Evolutionary conservation across 2,113 vertebrate genomes (phyloP).

Genomic region (Pelodiscus sinensis): DNA sequence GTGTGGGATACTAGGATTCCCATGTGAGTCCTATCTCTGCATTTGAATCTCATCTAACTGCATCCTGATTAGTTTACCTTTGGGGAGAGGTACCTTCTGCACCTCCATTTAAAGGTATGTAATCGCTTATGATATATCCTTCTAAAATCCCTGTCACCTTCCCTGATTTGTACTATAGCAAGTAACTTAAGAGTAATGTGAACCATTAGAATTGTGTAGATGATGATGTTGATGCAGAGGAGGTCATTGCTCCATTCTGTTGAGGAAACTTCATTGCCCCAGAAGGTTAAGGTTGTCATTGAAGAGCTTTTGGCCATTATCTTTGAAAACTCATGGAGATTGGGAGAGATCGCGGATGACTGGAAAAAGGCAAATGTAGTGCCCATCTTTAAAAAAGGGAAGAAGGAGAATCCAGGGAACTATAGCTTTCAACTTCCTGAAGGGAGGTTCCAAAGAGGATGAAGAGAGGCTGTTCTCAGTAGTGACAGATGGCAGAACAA

Average conservation of each 20-base stretch:
- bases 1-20: background rate
- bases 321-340: too few relatives aligned
- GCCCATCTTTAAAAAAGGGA: too few relatives aligned
- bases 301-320: too few relatives aligned
- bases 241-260: background rate
- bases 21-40: background rate
- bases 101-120: background rate
- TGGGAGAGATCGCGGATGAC: too few relatives aligned
- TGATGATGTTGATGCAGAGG: background rate
- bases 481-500: too few relatives aligned
- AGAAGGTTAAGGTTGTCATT: too few relatives aligned
- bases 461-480: too few relatives aligned
- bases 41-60: background rate
- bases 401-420: too few relatives aligned
- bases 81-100: background rate
- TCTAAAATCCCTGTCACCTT: background rate
- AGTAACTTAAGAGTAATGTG: background rate
- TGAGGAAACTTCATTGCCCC: background rate
- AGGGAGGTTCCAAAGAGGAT: too few relatives aligned
- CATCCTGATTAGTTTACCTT: background rate
- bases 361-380: too few relatives aligned
- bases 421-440: too few relatives aligned
- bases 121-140: too few relatives aligned
- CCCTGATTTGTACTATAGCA: background rate
- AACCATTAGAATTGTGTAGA: background rate